Conservation (phyloP, 2,113 vertebrate genomes). For the Alligator sinensis region DNA sequence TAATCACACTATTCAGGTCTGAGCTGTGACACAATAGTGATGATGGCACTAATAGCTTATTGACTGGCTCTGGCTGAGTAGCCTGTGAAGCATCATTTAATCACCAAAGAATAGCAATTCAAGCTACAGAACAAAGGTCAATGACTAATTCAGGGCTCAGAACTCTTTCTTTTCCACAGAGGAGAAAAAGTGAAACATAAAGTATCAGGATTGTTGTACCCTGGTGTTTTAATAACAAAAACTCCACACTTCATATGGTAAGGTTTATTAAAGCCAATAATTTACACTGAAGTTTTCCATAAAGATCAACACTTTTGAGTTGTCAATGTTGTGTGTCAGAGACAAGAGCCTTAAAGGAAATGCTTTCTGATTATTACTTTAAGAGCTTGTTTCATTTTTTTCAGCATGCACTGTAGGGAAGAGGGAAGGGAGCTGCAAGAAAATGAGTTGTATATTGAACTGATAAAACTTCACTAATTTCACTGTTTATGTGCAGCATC, state of each 20-base stretch:
- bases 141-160: conserved; percentile 34
- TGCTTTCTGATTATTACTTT: neutral
- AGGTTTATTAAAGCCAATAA: neutral
- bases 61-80: conserved; percentile 43
- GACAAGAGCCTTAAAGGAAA: neutral
- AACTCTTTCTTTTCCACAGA: neutral
- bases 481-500: neutral
- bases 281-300: neutral
- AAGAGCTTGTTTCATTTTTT: neutral
- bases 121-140: conserved; percentile 45
- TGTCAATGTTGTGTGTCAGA: neutral
- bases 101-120: conserved; percentile 42
- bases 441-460: neutral
- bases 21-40: neutral
- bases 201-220: neutral
- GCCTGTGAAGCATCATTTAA: conserved; percentile 37
- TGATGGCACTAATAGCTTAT: conserved; percentile 57
- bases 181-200: conserved; percentile 16
- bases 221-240: neutral
- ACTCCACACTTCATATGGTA: neutral
- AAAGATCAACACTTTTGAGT: neutral
- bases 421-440: neutral
- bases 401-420: neutral
- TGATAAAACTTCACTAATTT: neutral
- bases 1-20: conserved; percentile 26